Evolutionary conservation across 2,797 vertebrate species (phyloP), one percentile per base, ranked within the genome.

Genomic region (Sebastes cheni): DNA sequence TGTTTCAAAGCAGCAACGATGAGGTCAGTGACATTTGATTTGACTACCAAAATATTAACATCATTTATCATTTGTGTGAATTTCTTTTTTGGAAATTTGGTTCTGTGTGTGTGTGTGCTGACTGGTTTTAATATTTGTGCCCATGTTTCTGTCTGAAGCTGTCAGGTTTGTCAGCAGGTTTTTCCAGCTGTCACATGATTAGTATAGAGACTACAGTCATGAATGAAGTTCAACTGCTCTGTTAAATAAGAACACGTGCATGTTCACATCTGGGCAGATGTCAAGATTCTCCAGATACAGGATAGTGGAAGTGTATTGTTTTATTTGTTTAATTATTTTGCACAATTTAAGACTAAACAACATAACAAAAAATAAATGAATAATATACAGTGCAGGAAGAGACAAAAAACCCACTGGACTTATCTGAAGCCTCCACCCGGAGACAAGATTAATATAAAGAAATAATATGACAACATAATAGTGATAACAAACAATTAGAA

Each of bases 21-120:
- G 59, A 94, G 94, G 95, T 96, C 23, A 7, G 93, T 89, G 14
- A 69, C 14, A 36, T 67, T 14, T 1, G 3, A 32, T 12, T 52
- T 52, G 22, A 13, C 25, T 18, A 18, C 14, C 25, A 50, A 18
- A 13, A 32, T 36, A 32, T 36, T 12, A 2, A 32, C 6, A 42
- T 42, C 39, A 42, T 42, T 42, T 65, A 29, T 60, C 32, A 16
- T 10, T 5, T 0, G 0, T 12, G 52, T 65, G 23, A 36, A 29
- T 39, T 39, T 39, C 36, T 39, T 39, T 39, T 39, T 39, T 39
- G 36, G 36, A 46, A 46, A 36, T 9, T 1, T 9, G 4, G 58
- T 18, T 18, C 11, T 56, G 7, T 30, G 27, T 12, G 11, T 5
- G 1, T 30, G 4, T 34, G 34, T 18, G 9, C 2, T 61, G 8